Conservation (phyloP, 2,797 vertebrate species). For the Phrynocephalus vlangalii region DNA sequence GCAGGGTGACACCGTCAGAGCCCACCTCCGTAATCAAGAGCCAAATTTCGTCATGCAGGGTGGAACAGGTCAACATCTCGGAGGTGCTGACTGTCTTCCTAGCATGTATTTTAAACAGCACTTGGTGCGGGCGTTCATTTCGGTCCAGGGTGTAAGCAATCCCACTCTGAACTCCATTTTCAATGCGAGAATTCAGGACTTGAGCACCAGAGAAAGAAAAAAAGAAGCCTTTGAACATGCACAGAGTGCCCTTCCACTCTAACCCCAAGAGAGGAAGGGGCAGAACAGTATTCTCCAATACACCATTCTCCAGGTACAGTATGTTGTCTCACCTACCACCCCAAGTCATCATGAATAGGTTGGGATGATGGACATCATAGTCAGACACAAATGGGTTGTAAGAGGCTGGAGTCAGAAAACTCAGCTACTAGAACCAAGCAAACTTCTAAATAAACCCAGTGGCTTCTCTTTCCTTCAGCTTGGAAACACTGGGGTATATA, state of each 20-base stretch:
- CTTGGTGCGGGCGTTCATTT: not conserved
- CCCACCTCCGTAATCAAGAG: not conserved
- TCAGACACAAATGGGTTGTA: not conserved
- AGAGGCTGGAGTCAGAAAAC: not conserved
- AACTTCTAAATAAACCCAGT: not conserved
- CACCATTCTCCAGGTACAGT: not conserved
- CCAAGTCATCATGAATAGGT: not conserved
- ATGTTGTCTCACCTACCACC: not conserved
- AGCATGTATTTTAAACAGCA: not conserved
- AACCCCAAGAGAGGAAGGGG: not conserved
- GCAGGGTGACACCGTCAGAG: not conserved
- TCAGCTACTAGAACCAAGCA: not conserved
- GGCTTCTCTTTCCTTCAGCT: not conserved
- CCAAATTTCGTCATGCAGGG: not conserved
- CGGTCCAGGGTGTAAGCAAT: not conserved
- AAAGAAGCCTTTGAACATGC: not conserved
- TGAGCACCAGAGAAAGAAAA: not conserved
- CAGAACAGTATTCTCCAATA: not conserved
- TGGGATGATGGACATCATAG: not conserved
- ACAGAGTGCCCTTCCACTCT: not conserved
- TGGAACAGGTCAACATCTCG: not conserved
- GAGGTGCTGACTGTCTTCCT: not conserved
- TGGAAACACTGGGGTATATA: not conserved
- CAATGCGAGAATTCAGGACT: not conserved
- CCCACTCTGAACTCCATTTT: not conserved